Evolutionary conservation across 1,140 invertebrate genomes (phyloP).

Genomic region (Heliconius hermathena): DNA sequence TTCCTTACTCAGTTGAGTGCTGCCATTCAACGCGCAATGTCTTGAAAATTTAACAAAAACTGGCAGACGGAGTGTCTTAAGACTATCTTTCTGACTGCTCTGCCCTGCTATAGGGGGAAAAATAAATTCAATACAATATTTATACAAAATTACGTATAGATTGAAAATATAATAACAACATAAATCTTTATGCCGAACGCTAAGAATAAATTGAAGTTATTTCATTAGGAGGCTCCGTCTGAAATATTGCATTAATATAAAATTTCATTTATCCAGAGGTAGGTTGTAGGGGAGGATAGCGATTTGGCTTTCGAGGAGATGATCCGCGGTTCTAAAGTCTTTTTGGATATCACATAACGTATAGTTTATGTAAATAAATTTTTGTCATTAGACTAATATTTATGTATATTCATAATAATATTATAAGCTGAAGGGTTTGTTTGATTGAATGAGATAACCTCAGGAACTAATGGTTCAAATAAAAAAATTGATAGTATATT

Average conservation of each 20-base stretch:
- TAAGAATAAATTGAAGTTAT: slow-evolving; percentile 45
- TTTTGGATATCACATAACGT: background rate
- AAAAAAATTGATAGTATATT: too few relatives aligned
- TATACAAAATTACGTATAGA: background rate
- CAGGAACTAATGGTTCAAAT: too few relatives aligned
- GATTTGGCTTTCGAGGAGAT: slow-evolving; percentile 18
- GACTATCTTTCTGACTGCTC: too few relatives aligned
- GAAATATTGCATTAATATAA: slow-evolving; percentile 54
- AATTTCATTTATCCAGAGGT: slow-evolving; percentile 51
- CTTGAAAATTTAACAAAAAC: too few relatives aligned
- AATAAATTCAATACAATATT: background rate
- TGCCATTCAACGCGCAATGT: too few relatives aligned
- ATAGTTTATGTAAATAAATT: background rate
- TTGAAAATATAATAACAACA: slow-evolving; percentile 18
- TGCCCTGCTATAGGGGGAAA: background rate
- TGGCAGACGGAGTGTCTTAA: too few relatives aligned
- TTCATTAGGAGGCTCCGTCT: slow-evolving; percentile 44
- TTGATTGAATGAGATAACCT: too few relatives aligned
- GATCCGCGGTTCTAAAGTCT: background rate
- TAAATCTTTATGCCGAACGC: slow-evolving; percentile 16
- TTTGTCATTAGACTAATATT: background rate
- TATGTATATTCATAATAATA: background rate
- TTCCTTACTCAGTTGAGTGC: too few relatives aligned
- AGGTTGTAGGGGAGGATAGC: background rate
- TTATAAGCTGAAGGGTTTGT: too few relatives aligned